These are phyloP conservation scores for Danio kyathit DNA, from an alignment of 2,797 vertebrate species.

Conservation along the genomic window DNA sequence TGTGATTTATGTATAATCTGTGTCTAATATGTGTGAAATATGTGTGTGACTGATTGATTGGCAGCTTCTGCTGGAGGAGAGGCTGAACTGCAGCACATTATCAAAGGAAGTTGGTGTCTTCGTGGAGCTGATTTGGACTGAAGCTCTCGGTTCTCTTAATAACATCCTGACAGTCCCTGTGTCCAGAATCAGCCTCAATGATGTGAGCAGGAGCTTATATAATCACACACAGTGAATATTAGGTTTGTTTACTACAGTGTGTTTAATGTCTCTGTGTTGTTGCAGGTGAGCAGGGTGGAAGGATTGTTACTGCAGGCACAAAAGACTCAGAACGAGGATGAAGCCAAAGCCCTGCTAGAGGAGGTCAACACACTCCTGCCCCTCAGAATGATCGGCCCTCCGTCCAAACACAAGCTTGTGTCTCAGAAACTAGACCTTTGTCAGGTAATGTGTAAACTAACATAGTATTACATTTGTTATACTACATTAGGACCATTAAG, in stretches of 20 bases:
- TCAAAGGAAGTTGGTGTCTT: slow-evolving; percentile 81
- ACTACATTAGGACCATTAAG: background rate
- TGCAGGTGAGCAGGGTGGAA: slow-evolving; percentile 85
- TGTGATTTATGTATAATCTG: background rate
- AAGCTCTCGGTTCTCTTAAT: slow-evolving; percentile 81
- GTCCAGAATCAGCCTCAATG: slow-evolving; percentile 81
- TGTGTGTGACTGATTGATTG: slow-evolving; percentile 37
- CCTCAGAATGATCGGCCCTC: slow-evolving; percentile 54
- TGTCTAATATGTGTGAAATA: background rate
- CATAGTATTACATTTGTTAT: background rate
- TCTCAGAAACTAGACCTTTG: slow-evolving; percentile 83
- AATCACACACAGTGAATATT: background rate
- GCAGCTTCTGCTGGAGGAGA: slow-evolving; percentile 84
- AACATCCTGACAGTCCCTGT: slow-evolving; percentile 73
- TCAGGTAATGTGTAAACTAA: slow-evolving; percentile 70
- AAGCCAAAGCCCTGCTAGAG: slow-evolving; percentile 61
- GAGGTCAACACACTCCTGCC: slow-evolving; percentile 77
- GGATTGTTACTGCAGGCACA: slow-evolving; percentile 82
- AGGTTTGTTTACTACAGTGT: background rate
- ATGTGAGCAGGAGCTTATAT: slow-evolving; percentile 71
- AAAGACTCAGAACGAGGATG: slow-evolving; percentile 68
- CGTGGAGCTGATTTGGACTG: slow-evolving; percentile 86
- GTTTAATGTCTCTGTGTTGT: background rate
- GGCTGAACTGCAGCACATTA: slow-evolving; percentile 71
- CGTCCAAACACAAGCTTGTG: slow-evolving; percentile 69